Percentiles rank a stretch among this genome's conserved stretches.
Evolutionary conservation across 1,140 invertebrate species (phyloP).

Genomic region (Trichoplusia ni): DNA sequence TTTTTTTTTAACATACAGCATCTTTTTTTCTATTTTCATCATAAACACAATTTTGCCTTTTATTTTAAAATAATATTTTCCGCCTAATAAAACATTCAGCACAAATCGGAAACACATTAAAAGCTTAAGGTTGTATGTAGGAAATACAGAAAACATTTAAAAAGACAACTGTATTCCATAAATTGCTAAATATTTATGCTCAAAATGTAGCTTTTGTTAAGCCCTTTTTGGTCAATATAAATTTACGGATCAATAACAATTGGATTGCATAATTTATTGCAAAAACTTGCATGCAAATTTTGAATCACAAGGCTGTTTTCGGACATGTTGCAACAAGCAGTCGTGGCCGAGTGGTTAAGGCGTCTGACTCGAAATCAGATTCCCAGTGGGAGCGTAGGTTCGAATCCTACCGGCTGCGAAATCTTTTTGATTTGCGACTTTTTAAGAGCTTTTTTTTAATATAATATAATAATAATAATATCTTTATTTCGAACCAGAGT

Average conservation of each 20-base stretch:
- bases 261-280: neutral
- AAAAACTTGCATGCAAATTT: neutral
- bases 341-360: constrained; percentile 93
- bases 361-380: constrained; percentile 91
- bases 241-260: neutral
- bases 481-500: neutral
- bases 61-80: too few species aligned
- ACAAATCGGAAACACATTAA: too few species aligned
- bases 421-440: neutral
- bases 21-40: too few species aligned
- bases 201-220: neutral
- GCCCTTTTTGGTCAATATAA: neutral
- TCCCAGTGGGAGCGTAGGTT: constrained; percentile 92
- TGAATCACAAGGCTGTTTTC: neutral
- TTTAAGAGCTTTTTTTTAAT: neutral
- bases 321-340: constrained; percentile 75
- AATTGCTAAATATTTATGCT: too few species aligned
- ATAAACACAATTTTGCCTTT: too few species aligned
- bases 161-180: too few species aligned
- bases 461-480: neutral
- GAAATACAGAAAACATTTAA: too few species aligned
- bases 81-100: too few species aligned
- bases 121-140: too few species aligned
- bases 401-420: constrained; percentile 90
- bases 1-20: too few species aligned